Conservation (phyloP, 1,140 invertebrate genomes). For the Brachionus asplanchnoidis region DNA sequence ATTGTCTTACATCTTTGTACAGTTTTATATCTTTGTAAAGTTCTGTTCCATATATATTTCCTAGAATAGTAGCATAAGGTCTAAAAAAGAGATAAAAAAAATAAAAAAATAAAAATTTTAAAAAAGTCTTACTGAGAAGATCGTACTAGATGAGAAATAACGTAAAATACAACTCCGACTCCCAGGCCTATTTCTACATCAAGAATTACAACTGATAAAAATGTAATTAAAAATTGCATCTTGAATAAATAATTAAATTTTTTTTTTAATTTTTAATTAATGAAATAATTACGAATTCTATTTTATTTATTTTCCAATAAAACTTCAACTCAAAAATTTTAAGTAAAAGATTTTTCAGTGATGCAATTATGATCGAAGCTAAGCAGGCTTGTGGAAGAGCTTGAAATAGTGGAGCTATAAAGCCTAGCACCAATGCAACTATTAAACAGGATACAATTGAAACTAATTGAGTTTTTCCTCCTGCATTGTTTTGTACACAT, state of each 20-base stretch:
- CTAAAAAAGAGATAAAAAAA: neutral
- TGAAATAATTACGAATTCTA: slow-evolving; percentile 52
- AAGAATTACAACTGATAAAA: slow-evolving; percentile 41
- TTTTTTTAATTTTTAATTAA: neutral
- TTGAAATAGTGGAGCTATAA: slow-evolving; percentile 57
- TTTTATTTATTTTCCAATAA: slow-evolving; percentile 50
- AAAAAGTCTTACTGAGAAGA: slow-evolving; percentile 57
- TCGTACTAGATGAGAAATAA: slow-evolving; percentile 40
- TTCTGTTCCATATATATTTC: slow-evolving; percentile 40
- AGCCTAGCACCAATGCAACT: slow-evolving; percentile 59
- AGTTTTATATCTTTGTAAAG: slow-evolving; percentile 40
- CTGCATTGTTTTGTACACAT: slow-evolving; percentile 57
- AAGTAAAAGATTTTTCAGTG: slow-evolving; percentile 57
- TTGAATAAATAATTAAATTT: slow-evolving; percentile 13
- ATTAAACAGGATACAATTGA: slow-evolving; percentile 46
- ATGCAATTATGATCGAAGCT: slow-evolving; percentile 60
- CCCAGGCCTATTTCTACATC: slow-evolving; percentile 47
- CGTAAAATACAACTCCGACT: slow-evolving; percentile 41
- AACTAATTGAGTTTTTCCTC: slow-evolving; percentile 56
- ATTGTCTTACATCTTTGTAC: slow-evolving; percentile 8
- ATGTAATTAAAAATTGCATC: slow-evolving; percentile 44
- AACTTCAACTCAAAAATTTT: slow-evolving; percentile 54
- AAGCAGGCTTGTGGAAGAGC: slow-evolving; percentile 50
- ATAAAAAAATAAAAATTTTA: neutral
- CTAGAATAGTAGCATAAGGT: slow-evolving; percentile 29